Conservation (phyloP, 2,113 vertebrate genomes). For the Cichladusa arquata region DNA sequence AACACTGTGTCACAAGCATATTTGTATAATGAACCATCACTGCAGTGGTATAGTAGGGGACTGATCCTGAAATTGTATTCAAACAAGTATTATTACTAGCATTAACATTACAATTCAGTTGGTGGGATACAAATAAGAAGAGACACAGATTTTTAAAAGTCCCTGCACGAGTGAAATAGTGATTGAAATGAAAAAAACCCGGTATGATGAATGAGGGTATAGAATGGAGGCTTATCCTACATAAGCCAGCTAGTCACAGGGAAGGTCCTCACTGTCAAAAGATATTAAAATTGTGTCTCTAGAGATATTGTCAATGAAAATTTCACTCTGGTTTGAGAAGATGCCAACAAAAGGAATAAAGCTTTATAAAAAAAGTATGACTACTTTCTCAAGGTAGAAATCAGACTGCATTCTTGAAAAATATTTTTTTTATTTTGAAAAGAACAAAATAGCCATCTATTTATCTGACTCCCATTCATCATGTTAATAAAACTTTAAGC, state of each 20-base stretch:
- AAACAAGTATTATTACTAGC: not conserved
- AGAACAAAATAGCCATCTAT: not conserved
- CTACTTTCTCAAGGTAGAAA: not conserved
- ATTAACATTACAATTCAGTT: not conserved
- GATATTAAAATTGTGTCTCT: not conserved
- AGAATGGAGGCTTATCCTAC: not conserved
- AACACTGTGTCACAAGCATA: conserved; percentile 50
- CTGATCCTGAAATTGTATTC: not conserved
- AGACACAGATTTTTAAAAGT: not conserved
- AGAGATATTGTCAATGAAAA: not conserved
- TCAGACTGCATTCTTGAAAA: not conserved
- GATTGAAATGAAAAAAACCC: not conserved
- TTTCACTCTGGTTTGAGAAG: not conserved
- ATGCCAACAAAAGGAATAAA: not conserved
- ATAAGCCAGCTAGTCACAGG: not conserved
- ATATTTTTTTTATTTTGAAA: not conserved
- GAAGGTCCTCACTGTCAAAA: not conserved
- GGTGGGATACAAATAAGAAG: not conserved
- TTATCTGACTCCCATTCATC: not conserved
- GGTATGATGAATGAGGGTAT: not conserved
- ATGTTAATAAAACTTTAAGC: not conserved
- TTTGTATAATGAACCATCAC: conserved; percentile 59
- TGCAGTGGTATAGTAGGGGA: conserved; percentile 12
- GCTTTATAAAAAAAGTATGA: not conserved
- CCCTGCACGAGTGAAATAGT: not conserved